Evolutionary conservation across 2,888 invertebrate species (phyloP).

Genomic region (Clitarchus hookeri): DNA sequence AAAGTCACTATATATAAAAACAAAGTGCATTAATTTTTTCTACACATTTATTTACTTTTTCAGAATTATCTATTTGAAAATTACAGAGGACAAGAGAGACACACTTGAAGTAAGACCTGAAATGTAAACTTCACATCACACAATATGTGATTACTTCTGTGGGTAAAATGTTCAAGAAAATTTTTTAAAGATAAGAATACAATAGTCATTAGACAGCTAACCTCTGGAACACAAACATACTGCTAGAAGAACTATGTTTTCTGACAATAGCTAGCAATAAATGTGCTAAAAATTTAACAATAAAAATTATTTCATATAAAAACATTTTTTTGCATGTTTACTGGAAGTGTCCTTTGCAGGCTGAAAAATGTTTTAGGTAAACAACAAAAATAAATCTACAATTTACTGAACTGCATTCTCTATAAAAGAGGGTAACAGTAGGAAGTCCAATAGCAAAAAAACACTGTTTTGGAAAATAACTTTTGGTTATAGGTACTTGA

Average conservation of each 20-base stretch:
- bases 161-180: neutral
- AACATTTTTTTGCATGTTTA: neutral
- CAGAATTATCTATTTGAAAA: neutral
- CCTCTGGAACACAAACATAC: neutral
- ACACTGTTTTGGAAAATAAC: too few species aligned
- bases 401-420: too few species aligned
- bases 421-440: too few species aligned
- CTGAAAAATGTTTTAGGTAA: too few species aligned
- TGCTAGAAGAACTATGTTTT: neutral
- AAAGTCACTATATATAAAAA: too few species aligned
- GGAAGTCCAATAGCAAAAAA: too few species aligned
- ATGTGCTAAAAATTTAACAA: constrained; percentile 14
- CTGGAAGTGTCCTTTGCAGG: neutral
- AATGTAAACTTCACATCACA: neutral
- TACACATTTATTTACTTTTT: neutral
- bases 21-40: neutral
- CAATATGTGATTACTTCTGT: neutral
- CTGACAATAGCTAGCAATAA: neutral
- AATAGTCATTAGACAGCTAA: neutral
- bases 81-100: neutral
- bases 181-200: neutral
- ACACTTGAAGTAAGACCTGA: neutral
- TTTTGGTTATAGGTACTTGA: too few species aligned
- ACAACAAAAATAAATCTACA: too few species aligned
- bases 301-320: neutral